Evolutionary conservation across 2,113 vertebrate species (phyloP).

Genomic region (Rhinolophus sinicus): DNA sequence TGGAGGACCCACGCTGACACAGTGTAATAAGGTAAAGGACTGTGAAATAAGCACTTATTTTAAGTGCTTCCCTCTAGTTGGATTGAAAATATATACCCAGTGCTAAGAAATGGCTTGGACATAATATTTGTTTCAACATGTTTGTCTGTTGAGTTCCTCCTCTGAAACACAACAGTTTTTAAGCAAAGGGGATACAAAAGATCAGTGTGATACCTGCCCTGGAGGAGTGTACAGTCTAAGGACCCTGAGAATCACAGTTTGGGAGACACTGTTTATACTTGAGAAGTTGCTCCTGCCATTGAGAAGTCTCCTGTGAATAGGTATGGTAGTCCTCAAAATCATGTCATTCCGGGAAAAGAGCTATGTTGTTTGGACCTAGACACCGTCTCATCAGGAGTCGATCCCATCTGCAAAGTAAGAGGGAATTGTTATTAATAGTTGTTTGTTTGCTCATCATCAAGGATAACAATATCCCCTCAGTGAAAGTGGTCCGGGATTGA

Average conservation of each 20-base stretch:
- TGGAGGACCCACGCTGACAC: neutral
- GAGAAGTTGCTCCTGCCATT: neutral
- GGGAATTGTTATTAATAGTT: neutral
- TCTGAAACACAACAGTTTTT: neutral
- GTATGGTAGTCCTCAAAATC: fast-evolving
- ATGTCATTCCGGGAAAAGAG: neutral
- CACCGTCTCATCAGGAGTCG: neutral
- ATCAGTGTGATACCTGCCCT: neutral
- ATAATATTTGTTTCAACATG: neutral
- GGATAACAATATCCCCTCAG: neutral
- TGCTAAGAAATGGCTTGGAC: neutral
- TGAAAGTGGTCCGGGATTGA: neutral
- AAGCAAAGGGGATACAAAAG: neutral
- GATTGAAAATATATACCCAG: neutral
- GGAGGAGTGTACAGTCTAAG: neutral
- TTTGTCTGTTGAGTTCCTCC: neutral
- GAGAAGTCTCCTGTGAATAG: neutral
- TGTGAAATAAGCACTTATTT: neutral
- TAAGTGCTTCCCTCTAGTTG: neutral
- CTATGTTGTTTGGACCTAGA: neutral
- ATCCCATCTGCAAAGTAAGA: neutral
- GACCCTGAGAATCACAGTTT: neutral
- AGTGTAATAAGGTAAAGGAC: neutral
- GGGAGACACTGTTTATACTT: neutral
- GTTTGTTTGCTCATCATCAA: neutral